Percentiles rank a stretch among this genome's conserved stretches.
Evolutionary conservation across 2,797 vertebrate genomes (phyloP).

Genomic region (Agapornis canus): DNA sequence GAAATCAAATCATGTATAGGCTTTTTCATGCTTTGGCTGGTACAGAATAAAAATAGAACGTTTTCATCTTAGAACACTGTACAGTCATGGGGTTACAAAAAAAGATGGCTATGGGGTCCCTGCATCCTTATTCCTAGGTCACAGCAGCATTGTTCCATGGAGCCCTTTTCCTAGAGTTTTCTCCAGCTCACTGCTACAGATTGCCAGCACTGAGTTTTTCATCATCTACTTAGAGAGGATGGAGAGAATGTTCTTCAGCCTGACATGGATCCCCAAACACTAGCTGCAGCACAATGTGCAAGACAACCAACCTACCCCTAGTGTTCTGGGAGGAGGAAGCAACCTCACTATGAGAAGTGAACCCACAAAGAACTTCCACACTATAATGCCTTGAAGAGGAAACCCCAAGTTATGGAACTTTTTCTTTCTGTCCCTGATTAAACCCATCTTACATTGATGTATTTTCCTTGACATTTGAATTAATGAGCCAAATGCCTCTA

Average conservation of each 20-base stretch:
- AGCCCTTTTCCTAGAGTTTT: not conserved
- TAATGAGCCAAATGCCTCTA: constrained; percentile 49
- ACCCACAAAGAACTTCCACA: not conserved
- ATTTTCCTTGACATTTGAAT: constrained; percentile 42
- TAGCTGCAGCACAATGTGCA: not conserved
- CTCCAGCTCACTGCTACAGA: not conserved
- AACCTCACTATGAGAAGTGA: not conserved
- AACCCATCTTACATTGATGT: not conserved
- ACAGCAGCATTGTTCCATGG: not conserved
- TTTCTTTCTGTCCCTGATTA: not conserved
- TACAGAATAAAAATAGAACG: not conserved
- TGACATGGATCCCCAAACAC: not conserved
- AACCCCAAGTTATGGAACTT: not conserved
- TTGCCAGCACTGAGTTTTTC: not conserved
- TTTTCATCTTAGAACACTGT: not conserved
- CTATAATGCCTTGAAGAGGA: not conserved
- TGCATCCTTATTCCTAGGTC: not conserved
- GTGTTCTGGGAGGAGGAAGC: not conserved
- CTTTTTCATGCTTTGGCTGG: not conserved
- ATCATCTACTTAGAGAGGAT: not conserved
- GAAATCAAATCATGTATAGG: not conserved
- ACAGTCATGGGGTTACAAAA: not conserved
- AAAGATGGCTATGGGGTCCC: not conserved
- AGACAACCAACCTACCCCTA: not conserved
- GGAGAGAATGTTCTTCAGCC: not conserved